Percentiles rank a stretch among this genome's conserved stretches.
These are phyloP conservation scores for Procambarus virginalis DNA, from an alignment of 1,140 invertebrate species.

Conservation along the genomic window DNA sequence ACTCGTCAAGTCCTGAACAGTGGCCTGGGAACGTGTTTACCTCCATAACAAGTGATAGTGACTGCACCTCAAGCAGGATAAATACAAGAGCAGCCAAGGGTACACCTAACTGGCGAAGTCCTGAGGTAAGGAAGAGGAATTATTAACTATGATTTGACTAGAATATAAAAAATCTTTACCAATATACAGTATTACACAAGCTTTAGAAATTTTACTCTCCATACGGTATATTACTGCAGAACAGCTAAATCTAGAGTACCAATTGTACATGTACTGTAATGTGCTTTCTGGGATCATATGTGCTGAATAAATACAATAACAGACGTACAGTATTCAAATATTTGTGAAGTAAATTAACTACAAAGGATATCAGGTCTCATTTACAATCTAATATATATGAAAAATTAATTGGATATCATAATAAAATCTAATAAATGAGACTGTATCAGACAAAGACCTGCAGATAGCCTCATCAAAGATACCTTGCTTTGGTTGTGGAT, in stretches of 20 bases:
- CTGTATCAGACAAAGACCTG: slow-evolving; percentile 30
- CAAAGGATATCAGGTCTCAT: slow-evolving; percentile 30
- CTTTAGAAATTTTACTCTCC: not conserved
- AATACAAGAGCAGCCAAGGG: slow-evolving; percentile 53
- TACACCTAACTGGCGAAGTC: slow-evolving; percentile 48
- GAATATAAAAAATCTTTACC: not conserved
- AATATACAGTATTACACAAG: not conserved
- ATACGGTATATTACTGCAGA: not conserved
- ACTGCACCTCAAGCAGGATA: slow-evolving; percentile 37
- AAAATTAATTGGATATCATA: not conserved
- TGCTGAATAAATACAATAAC: slow-evolving; percentile 15
- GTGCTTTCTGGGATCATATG: slow-evolving; percentile 5
- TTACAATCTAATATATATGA: slow-evolving; percentile 10
- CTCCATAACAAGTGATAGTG: slow-evolving; percentile 37
- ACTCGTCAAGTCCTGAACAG: slow-evolving; percentile 4
- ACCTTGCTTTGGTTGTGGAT: slow-evolving; percentile 58
- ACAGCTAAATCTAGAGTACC: not conserved
- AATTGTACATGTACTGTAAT: not conserved
- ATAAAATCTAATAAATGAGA: slow-evolving; percentile 8
- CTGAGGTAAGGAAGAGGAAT: slow-evolving; percentile 42
- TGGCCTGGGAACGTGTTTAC: slow-evolving; percentile 17
- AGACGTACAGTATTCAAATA: not conserved
- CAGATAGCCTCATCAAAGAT: slow-evolving; percentile 46
- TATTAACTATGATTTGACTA: slow-evolving; percentile 17
- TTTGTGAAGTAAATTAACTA: slow-evolving; percentile 12